A percentile compares a stretch with the other conserved stretches of the same genome.
phyloP scores from a whole-genome alignment of 2,797 vertebrate genomes.

The Oreochromis mossambicus region DNA sequence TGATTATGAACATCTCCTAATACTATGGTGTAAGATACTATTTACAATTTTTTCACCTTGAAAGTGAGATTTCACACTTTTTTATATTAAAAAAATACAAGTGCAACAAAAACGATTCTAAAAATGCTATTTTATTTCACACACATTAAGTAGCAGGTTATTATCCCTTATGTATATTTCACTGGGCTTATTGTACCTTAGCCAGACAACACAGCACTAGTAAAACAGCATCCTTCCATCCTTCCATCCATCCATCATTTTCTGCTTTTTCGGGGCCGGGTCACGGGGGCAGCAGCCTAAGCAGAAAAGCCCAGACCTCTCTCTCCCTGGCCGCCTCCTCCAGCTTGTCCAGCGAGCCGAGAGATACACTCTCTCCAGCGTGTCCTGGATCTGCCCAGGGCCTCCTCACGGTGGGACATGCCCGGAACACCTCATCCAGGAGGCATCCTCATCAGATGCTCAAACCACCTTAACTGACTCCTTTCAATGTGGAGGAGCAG shows the following conservation, averaged over 20 bases:
- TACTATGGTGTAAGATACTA: neutral
- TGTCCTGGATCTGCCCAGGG: neutral
- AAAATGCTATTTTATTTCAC: neutral
- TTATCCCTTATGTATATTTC: neutral
- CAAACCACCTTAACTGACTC: neutral
- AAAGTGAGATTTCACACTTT: neutral
- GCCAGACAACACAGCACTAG: neutral
- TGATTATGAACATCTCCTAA: neutral
- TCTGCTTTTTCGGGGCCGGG: neutral
- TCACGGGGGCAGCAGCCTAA: neutral
- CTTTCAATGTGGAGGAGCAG: neutral
- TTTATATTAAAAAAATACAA: neutral
- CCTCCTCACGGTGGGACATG: neutral
- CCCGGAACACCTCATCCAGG: neutral
- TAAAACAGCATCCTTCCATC: neutral
- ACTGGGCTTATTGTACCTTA: neutral
- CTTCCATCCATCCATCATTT: neutral
- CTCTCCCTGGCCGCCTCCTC: neutral
- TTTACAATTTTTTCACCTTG: neutral
- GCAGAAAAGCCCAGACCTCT: neutral
- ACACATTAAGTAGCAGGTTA: neutral
- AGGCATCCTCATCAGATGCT: neutral
- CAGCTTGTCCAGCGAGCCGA: neutral
- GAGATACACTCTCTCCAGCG: neutral
- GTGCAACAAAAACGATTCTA: neutral